A percentile compares a stretch with the other conserved stretches of the same genome.
Conservation (phyloP, 2,113 vertebrate species). For the Microcebus tavaratra region DNA sequence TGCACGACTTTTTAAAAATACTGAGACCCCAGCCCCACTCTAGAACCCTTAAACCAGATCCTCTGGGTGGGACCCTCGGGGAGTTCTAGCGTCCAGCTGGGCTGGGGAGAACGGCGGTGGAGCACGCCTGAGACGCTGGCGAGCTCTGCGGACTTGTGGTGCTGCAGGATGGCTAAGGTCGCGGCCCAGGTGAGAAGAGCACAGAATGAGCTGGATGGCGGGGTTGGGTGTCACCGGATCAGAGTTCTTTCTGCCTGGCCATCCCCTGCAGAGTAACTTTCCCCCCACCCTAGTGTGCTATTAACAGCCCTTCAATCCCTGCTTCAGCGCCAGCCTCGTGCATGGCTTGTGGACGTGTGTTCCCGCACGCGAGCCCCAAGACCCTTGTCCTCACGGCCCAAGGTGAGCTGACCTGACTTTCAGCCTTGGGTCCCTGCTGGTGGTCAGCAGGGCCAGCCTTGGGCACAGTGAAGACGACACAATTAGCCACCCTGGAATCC, state of each 20-base stretch:
- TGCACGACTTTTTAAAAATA: background rate
- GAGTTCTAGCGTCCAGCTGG: background rate
- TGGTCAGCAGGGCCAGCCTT: background rate
- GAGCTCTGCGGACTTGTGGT: background rate
- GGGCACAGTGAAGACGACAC: background rate
- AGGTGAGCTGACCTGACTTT: background rate
- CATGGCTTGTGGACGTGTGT: background rate
- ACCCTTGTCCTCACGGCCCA: background rate
- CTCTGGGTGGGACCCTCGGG: no score
- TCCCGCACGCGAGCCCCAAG: background rate
- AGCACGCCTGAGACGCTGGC: background rate
- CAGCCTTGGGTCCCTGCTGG: background rate
- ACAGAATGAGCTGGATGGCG: background rate
- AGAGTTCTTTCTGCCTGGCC: background rate
- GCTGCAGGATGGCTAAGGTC: fast-evolving
- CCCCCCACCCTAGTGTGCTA: background rate
- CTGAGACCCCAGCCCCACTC: no score
- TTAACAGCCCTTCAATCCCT: background rate
- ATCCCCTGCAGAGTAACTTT: background rate
- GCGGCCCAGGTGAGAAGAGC: background rate
- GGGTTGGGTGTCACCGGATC: background rate
- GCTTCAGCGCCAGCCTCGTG: background rate
- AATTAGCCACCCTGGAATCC: background rate
- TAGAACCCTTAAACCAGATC: background rate
- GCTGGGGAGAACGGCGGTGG: no score